Evolutionary conservation across 2,113 vertebrate genomes (phyloP).

Genomic region (Leptosomus discolor): DNA sequence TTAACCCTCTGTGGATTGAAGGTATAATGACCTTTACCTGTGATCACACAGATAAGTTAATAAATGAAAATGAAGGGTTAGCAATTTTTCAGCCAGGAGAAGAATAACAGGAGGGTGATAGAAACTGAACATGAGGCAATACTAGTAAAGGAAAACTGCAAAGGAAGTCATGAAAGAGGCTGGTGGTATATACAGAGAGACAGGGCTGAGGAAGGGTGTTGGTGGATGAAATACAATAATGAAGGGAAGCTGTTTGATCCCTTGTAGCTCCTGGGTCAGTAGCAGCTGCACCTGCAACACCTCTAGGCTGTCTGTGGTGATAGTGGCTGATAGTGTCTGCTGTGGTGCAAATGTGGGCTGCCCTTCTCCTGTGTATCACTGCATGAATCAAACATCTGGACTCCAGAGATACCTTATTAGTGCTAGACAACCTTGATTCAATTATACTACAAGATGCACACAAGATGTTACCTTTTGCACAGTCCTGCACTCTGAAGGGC

Average conservation of each 20-base stretch:
- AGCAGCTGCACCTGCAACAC: conserved; percentile 35
- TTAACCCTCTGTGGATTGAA: neutral
- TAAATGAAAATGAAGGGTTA: neutral
- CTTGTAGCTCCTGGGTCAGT: conserved; percentile 25
- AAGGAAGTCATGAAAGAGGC: neutral
- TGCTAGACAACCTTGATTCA: conserved; percentile 37
- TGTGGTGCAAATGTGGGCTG: neutral
- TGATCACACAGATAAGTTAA: neutral
- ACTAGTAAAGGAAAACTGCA: neutral
- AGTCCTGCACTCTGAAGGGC: neutral
- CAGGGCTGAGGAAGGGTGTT: neutral
- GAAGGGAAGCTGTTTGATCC: conserved; percentile 17
- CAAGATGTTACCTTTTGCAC: conserved; percentile 14
- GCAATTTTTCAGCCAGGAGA: neutral
- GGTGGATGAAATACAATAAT: neutral
- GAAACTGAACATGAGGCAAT: neutral
- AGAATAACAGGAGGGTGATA: neutral
- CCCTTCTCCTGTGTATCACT: neutral
- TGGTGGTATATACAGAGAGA: neutral
- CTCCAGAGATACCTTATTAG: conserved; percentile 44
- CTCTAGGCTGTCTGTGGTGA: neutral
- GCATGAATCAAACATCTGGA: conserved; percentile 34
- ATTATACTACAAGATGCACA: conserved; percentile 50
- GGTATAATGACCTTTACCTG: neutral
- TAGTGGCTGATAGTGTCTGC: neutral